Percentiles rank a stretch among this genome's conserved stretches.
These are phyloP conservation scores for Rotaria socialis DNA, from an alignment of 2,888 invertebrate species.

Conservation along the genomic window DNA sequence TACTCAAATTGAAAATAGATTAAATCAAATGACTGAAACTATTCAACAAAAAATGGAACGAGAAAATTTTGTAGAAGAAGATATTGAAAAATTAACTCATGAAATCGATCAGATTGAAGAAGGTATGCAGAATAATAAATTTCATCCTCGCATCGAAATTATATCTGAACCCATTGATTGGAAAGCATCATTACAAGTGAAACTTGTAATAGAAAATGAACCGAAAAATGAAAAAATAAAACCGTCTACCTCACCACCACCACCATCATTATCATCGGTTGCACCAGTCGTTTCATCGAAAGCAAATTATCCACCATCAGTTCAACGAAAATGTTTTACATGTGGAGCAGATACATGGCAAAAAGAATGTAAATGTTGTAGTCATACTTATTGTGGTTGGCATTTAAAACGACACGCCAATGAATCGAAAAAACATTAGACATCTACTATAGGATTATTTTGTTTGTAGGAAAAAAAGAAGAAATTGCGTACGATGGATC, in stretches of 20 bases:
- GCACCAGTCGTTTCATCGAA: not conserved
- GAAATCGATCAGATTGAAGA: not conserved
- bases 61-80: slow-evolving; percentile 15
- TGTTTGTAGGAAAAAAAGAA: not conserved
- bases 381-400: not conserved
- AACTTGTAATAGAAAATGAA: not conserved
- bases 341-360: slow-evolving; percentile 18
- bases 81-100: not conserved
- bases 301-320: not conserved
- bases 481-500: no score
- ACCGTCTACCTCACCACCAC: not conserved
- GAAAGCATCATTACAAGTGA: not conserved
- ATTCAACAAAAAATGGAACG: slow-evolving; percentile 22
- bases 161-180: not conserved
- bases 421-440: not conserved
- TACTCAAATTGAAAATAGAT: not conserved
- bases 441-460: not conserved
- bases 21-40: not conserved
- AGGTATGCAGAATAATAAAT: not conserved
- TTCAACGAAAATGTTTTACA: not conserved
- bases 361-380: slow-evolving; percentile 15
- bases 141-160: not conserved
- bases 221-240: not conserved
- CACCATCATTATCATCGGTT: not conserved
- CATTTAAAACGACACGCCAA: not conserved